A percentile compares a stretch with the other conserved stretches of the same genome.
Evolutionary conservation across 2,113 vertebrate genomes (phyloP).

Genomic region (Oxyura jamaicensis): DNA sequence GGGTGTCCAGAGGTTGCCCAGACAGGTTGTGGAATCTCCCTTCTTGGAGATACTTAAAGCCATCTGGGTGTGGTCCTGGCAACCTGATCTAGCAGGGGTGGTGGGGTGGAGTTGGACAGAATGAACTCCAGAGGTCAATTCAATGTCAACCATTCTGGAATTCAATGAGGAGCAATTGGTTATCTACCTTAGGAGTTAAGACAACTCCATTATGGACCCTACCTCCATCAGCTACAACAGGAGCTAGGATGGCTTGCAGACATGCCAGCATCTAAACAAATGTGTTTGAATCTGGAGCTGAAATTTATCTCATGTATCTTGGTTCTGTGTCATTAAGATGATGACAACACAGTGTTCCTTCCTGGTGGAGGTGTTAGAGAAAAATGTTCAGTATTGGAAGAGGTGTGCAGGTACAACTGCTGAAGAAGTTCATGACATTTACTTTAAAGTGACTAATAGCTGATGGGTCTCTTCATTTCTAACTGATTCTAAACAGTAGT

Average conservation of each 20-base stretch:
- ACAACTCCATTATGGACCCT: neutral
- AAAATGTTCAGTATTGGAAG: neutral
- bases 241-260: neutral
- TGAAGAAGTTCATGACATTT: neutral
- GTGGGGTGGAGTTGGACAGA: fast-evolving
- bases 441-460: neutral
- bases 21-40: neutral
- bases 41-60: neutral
- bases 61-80: neutral
- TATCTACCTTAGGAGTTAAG: neutral
- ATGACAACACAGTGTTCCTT: neutral
- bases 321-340: neutral
- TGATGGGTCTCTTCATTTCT: neutral
- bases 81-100: neutral
- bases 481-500: neutral
- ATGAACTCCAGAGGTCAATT: neutral
- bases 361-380: neutral
- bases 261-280: neutral
- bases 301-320: neutral
- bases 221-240: neutral
- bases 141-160: neutral
- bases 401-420: neutral
- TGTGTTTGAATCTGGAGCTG: neutral
- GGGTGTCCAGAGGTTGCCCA: neutral
- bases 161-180: neutral